Conservation (phyloP, 2,797 vertebrate species). For the Neomorphus geoffroyi region DNA sequence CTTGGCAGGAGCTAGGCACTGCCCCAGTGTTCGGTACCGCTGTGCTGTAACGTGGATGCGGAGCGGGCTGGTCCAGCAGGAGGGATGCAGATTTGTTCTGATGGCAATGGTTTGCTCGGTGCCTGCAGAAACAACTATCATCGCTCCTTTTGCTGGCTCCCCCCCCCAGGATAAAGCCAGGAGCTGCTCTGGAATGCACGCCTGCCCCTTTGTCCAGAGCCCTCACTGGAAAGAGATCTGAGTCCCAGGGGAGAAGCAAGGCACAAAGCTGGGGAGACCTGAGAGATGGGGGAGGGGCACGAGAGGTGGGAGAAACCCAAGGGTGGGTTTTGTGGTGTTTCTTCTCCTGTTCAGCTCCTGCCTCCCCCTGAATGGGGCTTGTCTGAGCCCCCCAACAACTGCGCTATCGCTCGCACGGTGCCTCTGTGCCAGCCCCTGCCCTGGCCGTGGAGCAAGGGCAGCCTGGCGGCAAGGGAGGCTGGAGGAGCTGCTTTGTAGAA, state of each 20-base stretch:
- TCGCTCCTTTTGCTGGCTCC: neutral
- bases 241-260: accelerated
- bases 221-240: neutral
- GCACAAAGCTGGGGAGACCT: neutral
- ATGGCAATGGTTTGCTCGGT: neutral
- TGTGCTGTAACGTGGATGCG: neutral
- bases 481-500: conserved; percentile 38
- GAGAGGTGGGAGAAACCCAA: accelerated
- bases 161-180: neutral
- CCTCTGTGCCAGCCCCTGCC: neutral
- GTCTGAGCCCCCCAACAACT: accelerated
- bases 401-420: accelerated
- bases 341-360: neutral
- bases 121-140: neutral
- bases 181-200: accelerated
- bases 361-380: accelerated
- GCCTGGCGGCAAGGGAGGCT: neutral
- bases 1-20: neutral
- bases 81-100: neutral
- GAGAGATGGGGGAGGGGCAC: neutral
- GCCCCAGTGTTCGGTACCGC: neutral
- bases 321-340: neutral
- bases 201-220: neutral
- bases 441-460: neutral
- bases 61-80: neutral